Evolutionary conservation across 2,113 vertebrate species (phyloP), one percentile per base, ranked within the genome.

Genomic region (Hypomesus transpacificus): DNA sequence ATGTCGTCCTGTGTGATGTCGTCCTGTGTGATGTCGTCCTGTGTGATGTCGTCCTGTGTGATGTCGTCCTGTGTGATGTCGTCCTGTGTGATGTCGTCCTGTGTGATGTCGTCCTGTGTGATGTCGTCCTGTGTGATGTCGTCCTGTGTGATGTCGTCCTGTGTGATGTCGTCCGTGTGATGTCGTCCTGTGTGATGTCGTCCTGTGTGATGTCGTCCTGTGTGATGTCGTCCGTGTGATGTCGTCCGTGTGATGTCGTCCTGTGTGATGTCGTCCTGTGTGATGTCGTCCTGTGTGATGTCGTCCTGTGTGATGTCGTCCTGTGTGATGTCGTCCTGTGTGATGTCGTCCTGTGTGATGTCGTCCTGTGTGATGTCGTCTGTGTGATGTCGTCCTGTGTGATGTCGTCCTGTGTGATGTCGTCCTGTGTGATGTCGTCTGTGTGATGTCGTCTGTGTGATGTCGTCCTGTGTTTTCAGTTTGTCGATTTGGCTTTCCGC

Each of bases 401-500:
- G n/a, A n/a, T n/a, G n/a, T n/a, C n/a, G n/a, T n/a, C n/a, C 81
- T 73, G 62, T 26, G 17, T 73, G 14, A 7, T 21, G 46, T n/a
- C n/a, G n/a, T n/a, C n/a, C 81, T 73, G 62, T 26, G 17, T 73
- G 14, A 7, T 21, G 46, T n/a, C 14, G 73, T 80, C 81, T 73
- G 62, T 26, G 17, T 73, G 14, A 7, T 21, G 46, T n/a, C 14
- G 73, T 80, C 81, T 73, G 62, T 26, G 17, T 73, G 14, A 7
- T 46, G 13, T 16, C 50, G 75, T 69, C 14, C 71, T 78, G 76
- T 68, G 70, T 50, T 78, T 56, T 56, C 62, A 72, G 53, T 34
- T 71, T 18, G 50, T 58, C 4, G 3, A 26, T 39, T 18, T 80
- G 51, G 79, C 74, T 79, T 85, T 83, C 77, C 70, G 78, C 24